Evolutionary conservation across 2,888 invertebrate genomes (phyloP).

Genomic region (Plagodis dolabraria): DNA sequence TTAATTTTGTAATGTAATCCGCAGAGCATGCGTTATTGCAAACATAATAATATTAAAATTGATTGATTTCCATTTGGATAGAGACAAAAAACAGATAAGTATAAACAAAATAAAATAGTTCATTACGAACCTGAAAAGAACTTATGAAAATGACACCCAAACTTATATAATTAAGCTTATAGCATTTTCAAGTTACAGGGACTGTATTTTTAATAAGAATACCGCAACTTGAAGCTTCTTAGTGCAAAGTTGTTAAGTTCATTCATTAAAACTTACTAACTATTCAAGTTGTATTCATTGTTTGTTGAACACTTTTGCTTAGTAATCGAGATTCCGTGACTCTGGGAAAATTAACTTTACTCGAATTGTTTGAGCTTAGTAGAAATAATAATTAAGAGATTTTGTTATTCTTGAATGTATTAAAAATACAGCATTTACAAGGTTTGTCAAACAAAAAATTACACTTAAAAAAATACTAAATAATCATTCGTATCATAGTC

Average conservation of each 20-base stretch:
- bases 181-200: slow-evolving; percentile 16
- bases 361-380: slow-evolving; percentile 2
- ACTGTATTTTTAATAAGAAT: slow-evolving; percentile 33
- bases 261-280: slow-evolving; percentile 26
- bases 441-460: too few relatives aligned
- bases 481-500: too few relatives aligned
- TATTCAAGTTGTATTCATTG: slow-evolving; percentile 26
- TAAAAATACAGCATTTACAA: too few relatives aligned
- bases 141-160: slow-evolving; percentile 18
- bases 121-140: slow-evolving; percentile 16
- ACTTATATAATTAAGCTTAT: slow-evolving; percentile 26
- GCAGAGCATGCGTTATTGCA: too few relatives aligned
- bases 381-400: neutral
- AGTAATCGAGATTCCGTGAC: slow-evolving; percentile 18
- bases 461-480: too few relatives aligned
- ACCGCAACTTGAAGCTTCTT: slow-evolving; percentile 19
- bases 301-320: slow-evolving; percentile 31
- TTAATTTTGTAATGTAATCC: too few relatives aligned
- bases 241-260: slow-evolving; percentile 23
- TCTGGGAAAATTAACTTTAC: slow-evolving; percentile 5
- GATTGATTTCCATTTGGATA: too few relatives aligned
- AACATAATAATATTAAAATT: too few relatives aligned
- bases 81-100: too few relatives aligned
- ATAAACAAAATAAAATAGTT: slow-evolving; percentile 18
- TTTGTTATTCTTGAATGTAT: neutral